Evolutionary conservation across 2,113 vertebrate genomes (phyloP).

Genomic region (Pan paniscus): DNA sequence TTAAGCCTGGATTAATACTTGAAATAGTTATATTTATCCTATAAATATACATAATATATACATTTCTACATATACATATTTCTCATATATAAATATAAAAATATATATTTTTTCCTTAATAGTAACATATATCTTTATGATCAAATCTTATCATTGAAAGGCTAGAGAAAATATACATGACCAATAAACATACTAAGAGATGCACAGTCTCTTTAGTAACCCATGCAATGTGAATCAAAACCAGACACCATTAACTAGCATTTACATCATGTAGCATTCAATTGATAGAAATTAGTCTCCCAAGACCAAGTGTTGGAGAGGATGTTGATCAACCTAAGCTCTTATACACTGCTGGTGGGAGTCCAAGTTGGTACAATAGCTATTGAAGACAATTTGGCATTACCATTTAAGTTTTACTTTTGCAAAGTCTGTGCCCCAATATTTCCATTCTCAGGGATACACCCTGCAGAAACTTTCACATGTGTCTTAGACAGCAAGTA

Average conservation of each 20-base stretch:
- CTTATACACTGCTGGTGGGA: neutral
- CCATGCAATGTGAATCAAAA: neutral
- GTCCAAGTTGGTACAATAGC: neutral
- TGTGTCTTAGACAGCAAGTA: neutral
- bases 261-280: neutral
- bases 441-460: neutral
- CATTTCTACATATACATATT: too few species aligned
- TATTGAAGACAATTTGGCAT: neutral
- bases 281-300: neutral
- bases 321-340: neutral
- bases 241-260: neutral
- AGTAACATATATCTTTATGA: neutral
- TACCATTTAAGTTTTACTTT: neutral
- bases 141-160: slow-evolving; percentile 20
- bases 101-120: neutral
- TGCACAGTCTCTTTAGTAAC: neutral
- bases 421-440: neutral
- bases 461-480: neutral
- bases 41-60: too few species aligned
- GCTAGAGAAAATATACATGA: neutral
- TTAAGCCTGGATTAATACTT: too few species aligned
- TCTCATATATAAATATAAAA: too few species aligned
- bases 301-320: neutral
- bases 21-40: too few species aligned
- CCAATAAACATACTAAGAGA: neutral